phyloP scores from a whole-genome alignment of 2,113 vertebrate species.

The Clarias batrachus region DNA sequence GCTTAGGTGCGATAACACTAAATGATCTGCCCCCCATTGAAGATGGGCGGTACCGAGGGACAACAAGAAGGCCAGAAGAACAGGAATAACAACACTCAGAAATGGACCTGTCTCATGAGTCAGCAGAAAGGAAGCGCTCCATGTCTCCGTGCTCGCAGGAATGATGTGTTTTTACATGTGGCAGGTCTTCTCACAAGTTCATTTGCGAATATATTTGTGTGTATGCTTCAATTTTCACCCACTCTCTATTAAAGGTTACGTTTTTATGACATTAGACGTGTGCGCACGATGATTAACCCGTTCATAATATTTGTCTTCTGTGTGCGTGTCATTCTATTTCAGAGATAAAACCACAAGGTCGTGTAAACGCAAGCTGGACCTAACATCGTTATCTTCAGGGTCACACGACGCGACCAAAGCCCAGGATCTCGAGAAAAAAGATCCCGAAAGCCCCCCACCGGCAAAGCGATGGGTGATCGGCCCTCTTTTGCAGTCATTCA shows the following conservation, averaged over 20 bases:
- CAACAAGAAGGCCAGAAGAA: too few species aligned
- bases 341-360: constrained; percentile 45
- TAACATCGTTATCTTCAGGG: constrained; percentile 10
- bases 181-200: neutral
- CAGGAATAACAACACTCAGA: neutral
- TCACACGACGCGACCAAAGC: neutral
- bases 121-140: neutral
- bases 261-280: neutral
- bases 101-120: neutral
- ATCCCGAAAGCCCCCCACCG: constrained; percentile 47
- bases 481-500: constrained; percentile 81
- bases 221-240: neutral
- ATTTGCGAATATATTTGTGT: too few species aligned
- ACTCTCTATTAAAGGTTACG: neutral
- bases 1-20: too few species aligned
- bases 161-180: neutral
- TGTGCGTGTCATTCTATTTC: neutral
- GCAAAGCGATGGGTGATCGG: constrained; percentile 77
- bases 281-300: neutral
- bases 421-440: constrained; percentile 31
- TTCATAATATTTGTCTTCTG: neutral
- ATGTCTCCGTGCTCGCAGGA: neutral
- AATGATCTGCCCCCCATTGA: too few species aligned
- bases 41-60: too few species aligned
- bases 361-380: neutral